Evolutionary conservation across 2,888 invertebrate genomes (phyloP).

Genomic region (Phyto melanocephala): DNA sequence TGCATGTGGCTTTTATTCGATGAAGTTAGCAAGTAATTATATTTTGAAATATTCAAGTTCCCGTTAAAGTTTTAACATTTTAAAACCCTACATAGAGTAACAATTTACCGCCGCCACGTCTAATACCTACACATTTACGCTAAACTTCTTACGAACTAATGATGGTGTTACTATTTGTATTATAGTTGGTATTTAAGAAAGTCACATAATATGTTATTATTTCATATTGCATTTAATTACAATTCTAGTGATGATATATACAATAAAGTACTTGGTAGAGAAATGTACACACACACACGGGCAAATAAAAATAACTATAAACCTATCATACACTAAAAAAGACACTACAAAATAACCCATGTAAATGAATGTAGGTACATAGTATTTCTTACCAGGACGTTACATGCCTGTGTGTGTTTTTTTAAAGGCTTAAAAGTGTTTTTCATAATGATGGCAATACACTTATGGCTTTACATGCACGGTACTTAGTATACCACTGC

Average conservation of each 20-base stretch:
- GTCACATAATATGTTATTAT: conserved; percentile 62
- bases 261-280: conserved; percentile 22
- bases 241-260: conserved; percentile 51
- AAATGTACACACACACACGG: conserved; percentile 8
- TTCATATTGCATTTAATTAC: conserved; percentile 59
- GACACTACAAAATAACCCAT: background rate
- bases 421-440: conserved; percentile 8
- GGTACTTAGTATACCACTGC: conserved; percentile 35
- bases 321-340: background rate
- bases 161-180: conserved; percentile 47
- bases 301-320: background rate
- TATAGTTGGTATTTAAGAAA: conserved; percentile 54
- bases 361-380: no score
- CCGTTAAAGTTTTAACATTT: no score
- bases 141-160: conserved; percentile 52
- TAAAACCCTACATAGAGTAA: conserved; percentile 10
- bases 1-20: no score
- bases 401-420: background rate
- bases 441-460: conserved; percentile 59
- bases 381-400: conserved; percentile 8
- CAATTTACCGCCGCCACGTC: background rate
- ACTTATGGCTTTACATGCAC: conserved; percentile 49
- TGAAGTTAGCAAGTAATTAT: no score
- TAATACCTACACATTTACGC: conserved; percentile 23
- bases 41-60: no score